These are phyloP conservation scores for Brachystomella parvula DNA, from an alignment of 1,140 invertebrate species.

Conservation along the genomic window DNA sequence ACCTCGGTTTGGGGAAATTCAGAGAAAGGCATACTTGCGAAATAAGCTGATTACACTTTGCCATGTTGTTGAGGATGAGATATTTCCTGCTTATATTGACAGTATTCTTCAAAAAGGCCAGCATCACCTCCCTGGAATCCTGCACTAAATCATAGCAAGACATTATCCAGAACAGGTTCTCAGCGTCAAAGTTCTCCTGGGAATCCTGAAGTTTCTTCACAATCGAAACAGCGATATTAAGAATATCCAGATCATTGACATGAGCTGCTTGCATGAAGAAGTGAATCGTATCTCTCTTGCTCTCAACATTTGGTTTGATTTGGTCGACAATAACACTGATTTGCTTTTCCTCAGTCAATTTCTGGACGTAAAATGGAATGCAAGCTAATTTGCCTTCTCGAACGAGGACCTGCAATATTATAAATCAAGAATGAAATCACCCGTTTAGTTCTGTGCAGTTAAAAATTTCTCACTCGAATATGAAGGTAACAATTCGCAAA, in stretches of 20 bases:
- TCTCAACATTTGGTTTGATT: slow-evolving; percentile 2
- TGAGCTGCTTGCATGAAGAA: slow-evolving; percentile 21
- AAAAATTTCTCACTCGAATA: no score
- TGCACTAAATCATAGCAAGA: slow-evolving; percentile 19
- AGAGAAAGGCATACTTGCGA: slow-evolving; percentile 8
- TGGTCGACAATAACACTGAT: slow-evolving; percentile 25
- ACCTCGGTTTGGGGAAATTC: no score
- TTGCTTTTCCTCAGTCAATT: slow-evolving; percentile 18
- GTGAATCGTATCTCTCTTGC: slow-evolving; percentile 14
- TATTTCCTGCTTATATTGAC: slow-evolving; percentile 25
- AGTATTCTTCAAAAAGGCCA: slow-evolving; percentile 22
- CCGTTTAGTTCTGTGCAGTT: no score
- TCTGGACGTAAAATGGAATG: slow-evolving; percentile 34
- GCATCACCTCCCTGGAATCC: slow-evolving; percentile 20
- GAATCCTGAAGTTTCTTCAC: slow-evolving; percentile 22
- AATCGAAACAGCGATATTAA: slow-evolving; percentile 22
- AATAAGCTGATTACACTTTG: slow-evolving; percentile 16
- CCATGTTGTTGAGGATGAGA: slow-evolving; percentile 20
- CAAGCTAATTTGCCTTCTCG: slow-evolving; percentile 11
- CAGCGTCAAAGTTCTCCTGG: slow-evolving; percentile 24
- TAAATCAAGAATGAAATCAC: background rate
- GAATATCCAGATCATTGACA: slow-evolving; percentile 22
- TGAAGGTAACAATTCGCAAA: no score
- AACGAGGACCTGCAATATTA: slow-evolving; percentile 24
- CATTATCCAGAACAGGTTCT: slow-evolving; percentile 30